Conservation (phyloP, 1,140 invertebrate species). For the Colletes latitarsis region DNA sequence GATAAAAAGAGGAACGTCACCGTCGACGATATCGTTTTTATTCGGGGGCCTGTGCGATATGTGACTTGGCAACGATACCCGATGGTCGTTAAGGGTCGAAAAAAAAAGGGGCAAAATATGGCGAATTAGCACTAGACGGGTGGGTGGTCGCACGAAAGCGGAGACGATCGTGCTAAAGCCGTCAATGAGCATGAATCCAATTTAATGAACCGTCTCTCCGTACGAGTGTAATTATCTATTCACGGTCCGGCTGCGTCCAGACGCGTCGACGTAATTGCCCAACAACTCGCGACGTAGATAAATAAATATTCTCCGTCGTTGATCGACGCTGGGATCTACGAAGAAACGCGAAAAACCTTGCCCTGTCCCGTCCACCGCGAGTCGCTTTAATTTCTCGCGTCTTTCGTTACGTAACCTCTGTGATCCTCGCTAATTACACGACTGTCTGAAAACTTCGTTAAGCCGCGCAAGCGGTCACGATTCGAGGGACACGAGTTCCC, state of each 20-base stretch:
- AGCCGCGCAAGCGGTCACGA: slow-evolving; percentile 11
- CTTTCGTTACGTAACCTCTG: slow-evolving; percentile 21
- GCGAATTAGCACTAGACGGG: slow-evolving; percentile 30
- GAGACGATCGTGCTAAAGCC: slow-evolving; percentile 3
- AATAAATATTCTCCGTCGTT: not conserved
- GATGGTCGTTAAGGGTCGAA: slow-evolving; percentile 28
- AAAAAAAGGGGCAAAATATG: slow-evolving; percentile 25
- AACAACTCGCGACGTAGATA: slow-evolving; percentile 23
- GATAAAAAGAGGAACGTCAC: slow-evolving; percentile 9
- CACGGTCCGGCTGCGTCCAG: slow-evolving; percentile 8
- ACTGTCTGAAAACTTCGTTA: slow-evolving; percentile 52
- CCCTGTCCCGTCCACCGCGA: not conserved
- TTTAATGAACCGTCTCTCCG: slow-evolving; percentile 17
- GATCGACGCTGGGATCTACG: not conserved
- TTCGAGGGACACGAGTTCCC: not conserved
- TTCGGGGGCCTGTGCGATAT: not conserved
- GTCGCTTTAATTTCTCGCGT: not conserved
- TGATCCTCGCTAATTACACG: slow-evolving; percentile 54
- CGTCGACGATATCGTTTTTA: not conserved
- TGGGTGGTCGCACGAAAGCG: slow-evolving; percentile 26
- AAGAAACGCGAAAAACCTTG: not conserved
- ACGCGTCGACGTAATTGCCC: not conserved
- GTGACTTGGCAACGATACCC: slow-evolving; percentile 36
- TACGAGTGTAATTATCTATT: slow-evolving; percentile 52
- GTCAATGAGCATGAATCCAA: slow-evolving; percentile 37